Evolutionary conservation across 2,797 vertebrate genomes (phyloP).

Genomic region (Peromyscus attwateri): DNA sequence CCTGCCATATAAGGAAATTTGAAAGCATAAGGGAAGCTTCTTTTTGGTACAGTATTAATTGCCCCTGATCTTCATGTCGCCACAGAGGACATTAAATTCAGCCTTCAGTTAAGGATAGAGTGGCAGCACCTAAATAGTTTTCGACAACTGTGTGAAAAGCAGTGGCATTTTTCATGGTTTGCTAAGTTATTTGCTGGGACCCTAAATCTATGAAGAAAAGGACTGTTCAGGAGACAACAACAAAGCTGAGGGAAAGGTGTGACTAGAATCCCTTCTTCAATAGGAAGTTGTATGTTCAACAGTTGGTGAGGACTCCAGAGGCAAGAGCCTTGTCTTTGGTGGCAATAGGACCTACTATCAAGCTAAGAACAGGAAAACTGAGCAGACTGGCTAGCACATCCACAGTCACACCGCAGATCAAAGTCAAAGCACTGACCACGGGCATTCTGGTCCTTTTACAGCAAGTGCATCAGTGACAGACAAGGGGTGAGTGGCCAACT

Average conservation of each 20-base stretch:
- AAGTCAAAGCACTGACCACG: not conserved
- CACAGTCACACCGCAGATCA: not conserved
- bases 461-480: not conserved
- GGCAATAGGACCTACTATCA: not conserved
- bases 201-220: not conserved
- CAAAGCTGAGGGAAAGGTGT: conserved; percentile 1
- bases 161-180: not conserved
- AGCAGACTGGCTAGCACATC: not conserved
- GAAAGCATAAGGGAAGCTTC: not conserved
- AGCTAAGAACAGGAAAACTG: not conserved
- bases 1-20: not conserved
- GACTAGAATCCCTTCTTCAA: conserved; percentile 41
- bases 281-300: not conserved
- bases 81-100: not conserved
- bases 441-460: not conserved
- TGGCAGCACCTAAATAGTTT: not conserved
- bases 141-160: not conserved
- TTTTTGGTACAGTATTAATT: not conserved
- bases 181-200: conserved; percentile 28
- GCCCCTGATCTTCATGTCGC: not conserved
- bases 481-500: not conserved
- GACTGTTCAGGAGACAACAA: not conserved
- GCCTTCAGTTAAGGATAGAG: not conserved
- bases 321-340: not conserved
- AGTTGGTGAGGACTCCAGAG: not conserved